phyloP scores from a whole-genome alignment of 2,113 vertebrate genomes.

The Pachyramphus minor region DNA sequence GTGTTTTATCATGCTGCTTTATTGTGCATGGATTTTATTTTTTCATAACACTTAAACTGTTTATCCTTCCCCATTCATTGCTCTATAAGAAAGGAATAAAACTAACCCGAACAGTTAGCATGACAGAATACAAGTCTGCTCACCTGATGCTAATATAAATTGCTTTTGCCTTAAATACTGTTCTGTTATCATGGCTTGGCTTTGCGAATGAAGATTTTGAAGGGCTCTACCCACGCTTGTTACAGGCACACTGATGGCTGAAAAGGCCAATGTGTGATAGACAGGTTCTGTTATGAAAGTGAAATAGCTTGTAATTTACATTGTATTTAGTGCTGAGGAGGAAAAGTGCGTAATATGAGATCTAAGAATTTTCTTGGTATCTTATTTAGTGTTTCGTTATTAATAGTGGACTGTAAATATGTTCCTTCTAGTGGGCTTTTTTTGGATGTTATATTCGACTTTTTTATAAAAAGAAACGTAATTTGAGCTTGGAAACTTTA shows the following conservation, averaged over 20 bases:
- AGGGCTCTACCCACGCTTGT: no score
- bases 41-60: background rate
- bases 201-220: no score
- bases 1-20: background rate
- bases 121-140: background rate
- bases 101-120: background rate
- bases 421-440: background rate
- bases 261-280: no score
- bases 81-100: background rate
- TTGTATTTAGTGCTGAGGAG: background rate
- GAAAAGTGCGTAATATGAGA: rapidly evolving
- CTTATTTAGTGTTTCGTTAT: background rate
- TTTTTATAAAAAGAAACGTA: background rate
- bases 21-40: background rate
- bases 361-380: background rate
- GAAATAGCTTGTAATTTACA: background rate
- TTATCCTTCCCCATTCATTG: background rate
- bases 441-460: background rate
- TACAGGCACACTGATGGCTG: no score
- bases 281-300: background rate
- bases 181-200: no score
- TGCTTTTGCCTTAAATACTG: background rate
- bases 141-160: background rate
- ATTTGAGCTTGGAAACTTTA: background rate
- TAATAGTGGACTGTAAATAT: background rate